phyloP scores from a whole-genome alignment of 2,888 invertebrate species.

The Patella caerulea region DNA sequence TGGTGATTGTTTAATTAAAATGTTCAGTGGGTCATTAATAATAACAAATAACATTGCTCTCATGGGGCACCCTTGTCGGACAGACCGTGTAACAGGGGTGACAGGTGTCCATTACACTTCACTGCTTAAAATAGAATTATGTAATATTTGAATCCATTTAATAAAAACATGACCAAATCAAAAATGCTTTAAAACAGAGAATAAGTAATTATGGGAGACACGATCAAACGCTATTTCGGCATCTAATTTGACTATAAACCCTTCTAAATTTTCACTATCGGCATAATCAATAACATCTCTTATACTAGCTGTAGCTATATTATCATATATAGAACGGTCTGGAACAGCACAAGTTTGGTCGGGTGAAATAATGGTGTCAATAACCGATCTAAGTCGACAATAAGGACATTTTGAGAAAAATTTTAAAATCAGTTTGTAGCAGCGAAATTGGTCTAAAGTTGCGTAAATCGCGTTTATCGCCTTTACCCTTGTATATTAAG shows the following conservation, averaged over 20 bases:
- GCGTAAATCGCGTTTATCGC: constrained; percentile 32
- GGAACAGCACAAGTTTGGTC: constrained; percentile 44
- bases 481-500: constrained; percentile 40
- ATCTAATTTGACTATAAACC: constrained; percentile 40
- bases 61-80: too few species aligned
- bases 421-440: constrained; percentile 43
- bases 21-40: too few species aligned
- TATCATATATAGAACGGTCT: constrained; percentile 44
- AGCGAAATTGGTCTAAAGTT: constrained; percentile 45
- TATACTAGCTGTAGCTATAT: constrained; percentile 36
- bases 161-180: constrained; percentile 13
- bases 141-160: constrained; percentile 14
- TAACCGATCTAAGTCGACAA: constrained; percentile 32
- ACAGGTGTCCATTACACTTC: constrained; percentile 18
- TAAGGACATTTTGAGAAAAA: constrained; percentile 42
- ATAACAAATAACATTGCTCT: too few species aligned
- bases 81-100: constrained; percentile 3
- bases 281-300: background rate
- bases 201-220: constrained; percentile 40
- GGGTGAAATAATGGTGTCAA: constrained; percentile 31
- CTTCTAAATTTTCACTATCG: too few species aligned
- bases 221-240: constrained; percentile 49
- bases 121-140: constrained; percentile 24
- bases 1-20: too few species aligned
- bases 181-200: constrained; percentile 15